Evolutionary conservation across 2,113 vertebrate genomes (phyloP).

Genomic region (Zapornia atra): DNA sequence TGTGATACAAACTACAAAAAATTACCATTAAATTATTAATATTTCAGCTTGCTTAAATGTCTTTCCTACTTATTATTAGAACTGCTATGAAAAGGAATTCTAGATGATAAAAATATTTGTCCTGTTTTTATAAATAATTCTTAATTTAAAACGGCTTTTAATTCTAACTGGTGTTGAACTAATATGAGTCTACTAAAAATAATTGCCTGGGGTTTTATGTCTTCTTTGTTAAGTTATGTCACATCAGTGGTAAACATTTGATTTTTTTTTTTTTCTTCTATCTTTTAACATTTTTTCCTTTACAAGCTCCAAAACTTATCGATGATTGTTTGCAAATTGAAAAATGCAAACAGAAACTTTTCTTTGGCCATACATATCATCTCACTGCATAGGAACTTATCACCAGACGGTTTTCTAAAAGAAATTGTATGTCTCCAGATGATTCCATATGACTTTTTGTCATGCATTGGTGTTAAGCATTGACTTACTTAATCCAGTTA

Average conservation of each 20-base stretch:
- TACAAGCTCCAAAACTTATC: background rate
- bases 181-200: background rate
- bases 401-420: background rate
- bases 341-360: background rate
- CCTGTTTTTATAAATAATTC: background rate
- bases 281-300: background rate
- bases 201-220: background rate
- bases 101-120: background rate
- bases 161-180: background rate
- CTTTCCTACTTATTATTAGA: background rate
- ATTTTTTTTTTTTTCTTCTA: background rate
- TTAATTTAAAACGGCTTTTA: slow-evolving; percentile 38
- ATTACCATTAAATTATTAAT: background rate
- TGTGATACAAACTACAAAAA: background rate
- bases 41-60: background rate
- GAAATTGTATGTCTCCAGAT: background rate
- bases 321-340: background rate
- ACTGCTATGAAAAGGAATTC: background rate
- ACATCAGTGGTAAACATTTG: background rate
- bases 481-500: background rate
- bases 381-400: background rate
- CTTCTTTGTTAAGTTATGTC: slow-evolving; percentile 9
- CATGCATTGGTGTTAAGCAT: background rate
- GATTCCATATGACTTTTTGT: background rate
- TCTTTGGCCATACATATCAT: background rate